Evolutionary conservation across 2,113 vertebrate genomes (phyloP), one percentile per base, ranked within the genome.

Genomic region (Marcusenius ussheri): DNA sequence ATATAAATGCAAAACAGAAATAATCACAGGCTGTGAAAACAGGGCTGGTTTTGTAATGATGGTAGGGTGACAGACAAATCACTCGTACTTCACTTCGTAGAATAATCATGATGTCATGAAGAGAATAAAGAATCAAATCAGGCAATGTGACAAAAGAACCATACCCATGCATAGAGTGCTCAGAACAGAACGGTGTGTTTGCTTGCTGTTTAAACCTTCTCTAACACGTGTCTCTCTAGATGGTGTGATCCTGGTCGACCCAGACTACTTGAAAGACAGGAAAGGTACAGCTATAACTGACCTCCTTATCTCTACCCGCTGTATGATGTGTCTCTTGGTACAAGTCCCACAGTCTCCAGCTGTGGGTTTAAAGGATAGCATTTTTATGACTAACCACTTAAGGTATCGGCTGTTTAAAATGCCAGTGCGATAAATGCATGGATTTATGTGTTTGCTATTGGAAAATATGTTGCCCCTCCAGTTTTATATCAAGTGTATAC

Each of bases 181-280:
- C 46, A 11, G 35, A 84, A 45, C 91, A 58, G 92, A 45, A 5
- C 1, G 85, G 15, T 39, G 56, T 77, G 17, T 47, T 7, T 80
- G 89, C 88, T 46, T 39, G 21, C 46, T 87, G 58, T 27, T 45
- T 4, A 21, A n/a, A 17, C 39, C 27, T 27, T 10, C 1, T 31
- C 15, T 27, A n/a, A 53, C 46, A 31, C 46, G 31, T 49, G 62
- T 15, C 84, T 77, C 66, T 46, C 85, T 84, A 84, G 66, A 80
- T 47, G 70, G 17, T 19, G 88, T 70, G n/a, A 10, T 62, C 53
- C 80, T 19, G 3, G 31, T 6, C 3, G 90, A 80, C 24, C 89
- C 42, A 3, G 88, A 88, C 10, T 86, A 74, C 87, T 83, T 88
- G 88, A 87, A 77, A 90, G 89, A 51, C 39, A 58, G 90, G 42